Evolutionary conservation across 2,888 invertebrate genomes (phyloP), one percentile per base, ranked within the genome.

Genomic region (Rhingia rostrata): DNA sequence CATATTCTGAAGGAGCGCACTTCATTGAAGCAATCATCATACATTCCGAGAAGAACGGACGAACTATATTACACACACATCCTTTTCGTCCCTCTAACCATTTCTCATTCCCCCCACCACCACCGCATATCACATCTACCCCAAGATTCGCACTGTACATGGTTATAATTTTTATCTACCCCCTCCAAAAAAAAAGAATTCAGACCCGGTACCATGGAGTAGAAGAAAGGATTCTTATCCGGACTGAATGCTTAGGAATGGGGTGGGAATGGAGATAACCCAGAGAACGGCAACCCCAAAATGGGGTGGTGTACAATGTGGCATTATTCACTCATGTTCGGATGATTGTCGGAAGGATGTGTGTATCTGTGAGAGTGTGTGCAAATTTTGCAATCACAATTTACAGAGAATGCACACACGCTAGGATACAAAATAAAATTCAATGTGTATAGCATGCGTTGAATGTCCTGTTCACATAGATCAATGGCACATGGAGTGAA

Each of bases 11-110:
- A 83, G 78, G 67, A 83, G 83, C 78, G 78, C 83, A 83, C 83
- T 83, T 83, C 83, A 83, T 83, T 83, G 73, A 83, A 83, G 83
- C 83, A 83, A 83, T 83, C 83, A 83, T 78, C 78, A 74, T 83
- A 83, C 83, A 83, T 83, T 83, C 83, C 78, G 69, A 64, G 69
- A 64, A 78, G 30, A 41, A 73, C 63, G 63, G 67, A 83, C 83
- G 61, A 72, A 72, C 64, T 70, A 60, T 33, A 53, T 43, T 45
- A 58, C 33, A 60, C 30, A 49, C 45, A 39, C 32, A 33, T 45
- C 10, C 56, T 45, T 63, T 33, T 37, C 43, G 47, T 77, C 67
- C 61, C 61, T 69, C 14, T 32, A 35, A 10, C 67, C 67, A 33
- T 39, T 60, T 33, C 30, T 43, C 51, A 33, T 9, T 43, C 51